Evolutionary conservation across 2,797 vertebrate species (phyloP).

Genomic region (Crypturellus tataupa): DNA sequence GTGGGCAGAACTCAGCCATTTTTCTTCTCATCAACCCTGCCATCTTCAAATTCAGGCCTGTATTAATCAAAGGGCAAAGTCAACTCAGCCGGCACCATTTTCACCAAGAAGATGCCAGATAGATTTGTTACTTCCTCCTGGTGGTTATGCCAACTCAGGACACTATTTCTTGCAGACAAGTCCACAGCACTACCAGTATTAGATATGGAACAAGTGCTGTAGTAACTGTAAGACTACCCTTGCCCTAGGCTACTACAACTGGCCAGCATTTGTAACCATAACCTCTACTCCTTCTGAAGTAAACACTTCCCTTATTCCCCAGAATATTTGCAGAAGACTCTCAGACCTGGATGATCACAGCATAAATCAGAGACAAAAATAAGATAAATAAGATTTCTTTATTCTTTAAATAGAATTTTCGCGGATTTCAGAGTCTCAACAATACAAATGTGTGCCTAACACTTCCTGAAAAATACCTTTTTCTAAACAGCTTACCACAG

Average conservation of each 20-base stretch:
- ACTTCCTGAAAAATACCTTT: constrained; percentile 48
- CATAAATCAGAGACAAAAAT: not conserved
- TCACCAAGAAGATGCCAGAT: not conserved
- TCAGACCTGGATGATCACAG: not conserved
- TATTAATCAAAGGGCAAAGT: not conserved
- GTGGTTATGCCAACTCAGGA: not conserved
- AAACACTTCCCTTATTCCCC: not conserved
- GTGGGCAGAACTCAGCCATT: not conserved
- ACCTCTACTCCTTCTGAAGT: not conserved
- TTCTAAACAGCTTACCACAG: not conserved
- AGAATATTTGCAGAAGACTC: not conserved
- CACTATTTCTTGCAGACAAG: not conserved
- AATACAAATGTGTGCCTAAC: constrained; percentile 20
- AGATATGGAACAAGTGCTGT: not conserved
- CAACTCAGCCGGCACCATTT: not conserved
- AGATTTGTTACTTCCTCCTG: not conserved
- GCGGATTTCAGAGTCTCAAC: constrained; percentile 12
- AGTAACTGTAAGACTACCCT: not conserved
- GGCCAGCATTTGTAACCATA: not conserved
- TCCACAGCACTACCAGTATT: not conserved
- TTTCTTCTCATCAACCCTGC: not conserved
- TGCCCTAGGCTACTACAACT: not conserved
- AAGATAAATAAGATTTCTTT: constrained; percentile 18
- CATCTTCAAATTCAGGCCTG: not conserved
- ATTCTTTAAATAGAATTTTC: constrained; percentile 49